Conservation (phyloP, 2,113 vertebrate species). For the Paramormyrops kingsleyae region DNA sequence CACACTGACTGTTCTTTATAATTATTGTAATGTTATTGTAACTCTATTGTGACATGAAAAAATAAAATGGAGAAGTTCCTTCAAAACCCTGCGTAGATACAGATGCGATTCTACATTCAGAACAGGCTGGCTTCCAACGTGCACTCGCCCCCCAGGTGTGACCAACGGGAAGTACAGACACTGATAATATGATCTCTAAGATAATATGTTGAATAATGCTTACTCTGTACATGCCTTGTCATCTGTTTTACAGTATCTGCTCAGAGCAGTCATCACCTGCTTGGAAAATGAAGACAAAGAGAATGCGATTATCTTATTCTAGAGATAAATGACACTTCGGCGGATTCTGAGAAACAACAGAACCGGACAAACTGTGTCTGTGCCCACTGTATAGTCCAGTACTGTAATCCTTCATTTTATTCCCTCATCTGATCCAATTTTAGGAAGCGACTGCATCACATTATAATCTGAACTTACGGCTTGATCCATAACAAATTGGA, state of each 20-base stretch:
- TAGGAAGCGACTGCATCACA: not conserved
- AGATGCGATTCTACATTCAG: not conserved
- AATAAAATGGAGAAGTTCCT: not conserved
- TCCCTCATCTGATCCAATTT: not conserved
- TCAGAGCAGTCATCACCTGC: not conserved
- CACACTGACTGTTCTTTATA: not conserved
- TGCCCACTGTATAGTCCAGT: not conserved
- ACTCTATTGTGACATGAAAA: not conserved
- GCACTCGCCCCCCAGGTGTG: not conserved
- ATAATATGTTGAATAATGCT: not conserved
- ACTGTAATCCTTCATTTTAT: not conserved
- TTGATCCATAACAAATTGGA: not conserved
- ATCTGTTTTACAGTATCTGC: not conserved
- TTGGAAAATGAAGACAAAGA: constrained; percentile 1
- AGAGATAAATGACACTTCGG: not conserved
- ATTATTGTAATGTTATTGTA: not conserved
- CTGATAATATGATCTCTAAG: not conserved
- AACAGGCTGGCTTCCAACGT: not conserved
- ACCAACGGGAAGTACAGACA: not conserved
- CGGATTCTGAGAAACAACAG: not conserved
- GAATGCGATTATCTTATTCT: not conserved
- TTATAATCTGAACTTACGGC: not conserved
- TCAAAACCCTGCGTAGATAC: not conserved
- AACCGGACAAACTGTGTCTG: not conserved
- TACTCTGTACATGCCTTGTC: not conserved